phyloP scores from a whole-genome alignment of 1,140 invertebrate species.

The Linepithema humile region DNA sequence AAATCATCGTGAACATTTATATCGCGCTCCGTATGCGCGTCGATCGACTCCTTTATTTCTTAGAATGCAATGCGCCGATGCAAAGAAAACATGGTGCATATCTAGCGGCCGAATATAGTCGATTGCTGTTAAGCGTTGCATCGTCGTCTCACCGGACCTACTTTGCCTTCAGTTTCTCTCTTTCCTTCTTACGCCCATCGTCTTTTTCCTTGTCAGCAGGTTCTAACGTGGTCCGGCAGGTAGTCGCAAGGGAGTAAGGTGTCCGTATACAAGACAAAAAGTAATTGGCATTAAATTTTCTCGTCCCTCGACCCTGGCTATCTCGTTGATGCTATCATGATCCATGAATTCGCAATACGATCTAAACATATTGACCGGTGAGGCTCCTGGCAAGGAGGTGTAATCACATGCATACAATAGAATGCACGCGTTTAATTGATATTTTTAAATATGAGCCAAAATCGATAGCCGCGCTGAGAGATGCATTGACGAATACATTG shows the following conservation, averaged over 20 bases:
- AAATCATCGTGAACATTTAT: neutral
- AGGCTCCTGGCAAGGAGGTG: neutral
- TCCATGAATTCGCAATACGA: conserved; percentile 4
- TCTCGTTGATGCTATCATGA: conserved; percentile 44
- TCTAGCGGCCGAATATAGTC: conserved; percentile 18
- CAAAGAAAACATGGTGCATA: neutral
- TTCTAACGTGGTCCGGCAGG: conserved; percentile 52
- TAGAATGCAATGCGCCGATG: neutral
- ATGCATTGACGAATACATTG: neutral
- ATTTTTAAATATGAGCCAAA: conserved; percentile 47
- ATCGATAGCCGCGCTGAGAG: neutral
- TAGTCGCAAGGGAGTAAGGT: conserved; percentile 56
- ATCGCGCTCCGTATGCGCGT: no score
- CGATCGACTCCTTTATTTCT: neutral
- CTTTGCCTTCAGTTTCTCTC: conserved; percentile 16
- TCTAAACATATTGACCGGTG: neutral
- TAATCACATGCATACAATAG: neutral
- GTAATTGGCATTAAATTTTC: conserved; percentile 71
- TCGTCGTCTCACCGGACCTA: conserved; percentile 2
- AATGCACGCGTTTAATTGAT: conserved; percentile 7
- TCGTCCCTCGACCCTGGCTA: neutral
- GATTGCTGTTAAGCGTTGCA: neutral
- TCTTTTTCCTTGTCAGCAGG: conserved; percentile 4
- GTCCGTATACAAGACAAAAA: conserved; percentile 51
- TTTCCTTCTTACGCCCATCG: neutral